Base-by-base conservation (phyloP, 1,140 invertebrate species). In the Aricia agestis region DNA sequence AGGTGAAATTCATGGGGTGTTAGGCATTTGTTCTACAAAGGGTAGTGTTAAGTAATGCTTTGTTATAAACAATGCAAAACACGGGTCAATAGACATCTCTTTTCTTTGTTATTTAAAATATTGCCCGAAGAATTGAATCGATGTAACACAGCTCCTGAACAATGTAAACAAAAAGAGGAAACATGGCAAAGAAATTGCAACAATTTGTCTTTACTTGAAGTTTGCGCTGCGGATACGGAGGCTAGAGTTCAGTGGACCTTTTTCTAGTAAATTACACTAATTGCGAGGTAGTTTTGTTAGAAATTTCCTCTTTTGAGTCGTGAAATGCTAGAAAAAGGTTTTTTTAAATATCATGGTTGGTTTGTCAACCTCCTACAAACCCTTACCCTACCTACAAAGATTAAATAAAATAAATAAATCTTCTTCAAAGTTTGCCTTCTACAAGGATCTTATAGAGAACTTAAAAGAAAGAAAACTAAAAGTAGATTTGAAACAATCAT, bases 151-250 rank as follows among this genome's bases (percentile, higher is more conserved):
- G 42, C 42, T 52, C 45, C 45, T 9, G 45, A 52, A 52, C 45
- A 52, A 52, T 52, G 45, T 52, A 13, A 52, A 52, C 45, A 52
- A 52, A 52, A 52, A 52, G 10, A 52, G 45, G 45, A 52, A 52
- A 52, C 45, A 52, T 10, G 45, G 45, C 11, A 52, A 52, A 52
- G 45, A 52, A 52, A 52, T 52, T 52, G 45, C 13, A 13, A 15
- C 45, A 52, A 52, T 52, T 52, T 52, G 45, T 52, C 45, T 52
- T 52, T 15, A 52, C 45, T 52, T 52, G 45, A 52, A 52, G 45
- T 52, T 52, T 52, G 10, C 45, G 45, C 45, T 52, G 45, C 13
- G 45, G 45, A 52, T 52, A 52, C 45, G 13, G 11, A 52, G 41
- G 41, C 41, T 52, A 52, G 45, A 52, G 13, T 15, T 52, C 45